phyloP scores from a whole-genome alignment of 2,797 vertebrate genomes.

The Coluber constrictor region DNA sequence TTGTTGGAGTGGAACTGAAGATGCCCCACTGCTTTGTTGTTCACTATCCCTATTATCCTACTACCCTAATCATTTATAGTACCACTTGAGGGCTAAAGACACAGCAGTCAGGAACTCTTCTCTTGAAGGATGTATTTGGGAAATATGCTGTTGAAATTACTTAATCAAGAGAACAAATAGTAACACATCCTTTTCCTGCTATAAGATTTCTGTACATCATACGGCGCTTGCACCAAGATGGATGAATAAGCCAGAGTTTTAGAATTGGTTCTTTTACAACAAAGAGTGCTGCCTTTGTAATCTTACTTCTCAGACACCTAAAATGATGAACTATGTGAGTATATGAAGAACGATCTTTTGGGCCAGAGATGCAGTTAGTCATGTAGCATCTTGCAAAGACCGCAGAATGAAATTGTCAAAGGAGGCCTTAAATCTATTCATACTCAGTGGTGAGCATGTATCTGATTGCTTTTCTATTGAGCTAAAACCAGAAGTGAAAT shows the following conservation, averaged over 20 bases:
- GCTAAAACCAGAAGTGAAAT: background rate
- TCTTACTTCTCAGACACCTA: background rate
- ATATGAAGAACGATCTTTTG: background rate
- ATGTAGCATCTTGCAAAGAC: background rate
- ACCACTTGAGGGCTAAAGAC: slow-evolving; percentile 6
- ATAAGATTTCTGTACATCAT: background rate
- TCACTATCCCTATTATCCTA: background rate
- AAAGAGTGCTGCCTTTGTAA: background rate
- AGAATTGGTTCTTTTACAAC: background rate
- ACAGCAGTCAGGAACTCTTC: background rate
- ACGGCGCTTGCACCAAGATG: background rate
- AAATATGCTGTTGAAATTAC: background rate
- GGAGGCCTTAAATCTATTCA: background rate
- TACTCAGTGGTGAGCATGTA: background rate
- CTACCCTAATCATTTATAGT: background rate
- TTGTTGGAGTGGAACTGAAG: background rate
- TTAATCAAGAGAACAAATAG: background rate
- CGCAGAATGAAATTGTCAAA: background rate
- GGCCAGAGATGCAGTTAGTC: background rate
- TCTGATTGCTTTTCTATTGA: background rate
- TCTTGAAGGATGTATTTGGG: background rate
- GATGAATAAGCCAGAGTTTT: background rate
- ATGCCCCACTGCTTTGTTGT: background rate
- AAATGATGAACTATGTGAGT: background rate
- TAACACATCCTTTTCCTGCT: background rate